Evolutionary conservation across 2,113 vertebrate genomes (phyloP).

Genomic region (Rynchops niger): DNA sequence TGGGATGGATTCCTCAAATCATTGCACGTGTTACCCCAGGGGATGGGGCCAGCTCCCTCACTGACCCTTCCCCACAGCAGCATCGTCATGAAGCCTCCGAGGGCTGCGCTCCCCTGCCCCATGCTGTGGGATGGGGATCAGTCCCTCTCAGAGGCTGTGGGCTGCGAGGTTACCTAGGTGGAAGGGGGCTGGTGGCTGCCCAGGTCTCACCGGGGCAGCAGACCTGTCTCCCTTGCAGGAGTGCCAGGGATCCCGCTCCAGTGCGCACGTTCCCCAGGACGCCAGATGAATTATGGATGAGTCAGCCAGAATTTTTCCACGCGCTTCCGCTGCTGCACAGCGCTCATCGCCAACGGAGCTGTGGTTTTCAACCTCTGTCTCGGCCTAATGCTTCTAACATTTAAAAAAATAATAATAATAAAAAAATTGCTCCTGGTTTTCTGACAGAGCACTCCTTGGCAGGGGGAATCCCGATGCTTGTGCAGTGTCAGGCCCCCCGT

Average conservation of each 20-base stretch:
- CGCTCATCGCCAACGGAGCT: not conserved
- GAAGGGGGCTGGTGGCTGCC: not conserved
- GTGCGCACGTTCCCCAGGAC: rapidly evolving
- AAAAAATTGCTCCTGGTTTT: not conserved
- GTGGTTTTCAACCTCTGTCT: not conserved
- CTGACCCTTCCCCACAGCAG: not conserved
- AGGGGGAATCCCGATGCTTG: not conserved
- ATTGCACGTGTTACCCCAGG: rapidly evolving
- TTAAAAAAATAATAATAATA: not conserved
- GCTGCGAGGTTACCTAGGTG: not conserved
- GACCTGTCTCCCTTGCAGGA: not conserved
- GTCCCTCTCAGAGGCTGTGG: not conserved
- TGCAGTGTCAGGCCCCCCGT: not conserved
- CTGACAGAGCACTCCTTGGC: not conserved
- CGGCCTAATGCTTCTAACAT: not conserved
- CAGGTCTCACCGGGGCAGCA: rapidly evolving
- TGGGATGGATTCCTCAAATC: not conserved
- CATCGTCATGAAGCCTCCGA: not conserved
- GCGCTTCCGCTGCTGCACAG: not conserved
- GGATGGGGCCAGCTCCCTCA: not conserved
- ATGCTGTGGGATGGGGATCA: not conserved
- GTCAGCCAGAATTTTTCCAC: not conserved
- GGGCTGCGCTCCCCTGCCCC: not conserved
- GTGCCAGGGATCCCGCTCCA: not conserved
- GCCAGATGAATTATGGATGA: constrained; percentile 1